Percentiles rank a stretch among this genome's conserved stretches.
Conservation (phyloP, 1,140 invertebrate genomes). For the Drosophila santomea region DNA sequence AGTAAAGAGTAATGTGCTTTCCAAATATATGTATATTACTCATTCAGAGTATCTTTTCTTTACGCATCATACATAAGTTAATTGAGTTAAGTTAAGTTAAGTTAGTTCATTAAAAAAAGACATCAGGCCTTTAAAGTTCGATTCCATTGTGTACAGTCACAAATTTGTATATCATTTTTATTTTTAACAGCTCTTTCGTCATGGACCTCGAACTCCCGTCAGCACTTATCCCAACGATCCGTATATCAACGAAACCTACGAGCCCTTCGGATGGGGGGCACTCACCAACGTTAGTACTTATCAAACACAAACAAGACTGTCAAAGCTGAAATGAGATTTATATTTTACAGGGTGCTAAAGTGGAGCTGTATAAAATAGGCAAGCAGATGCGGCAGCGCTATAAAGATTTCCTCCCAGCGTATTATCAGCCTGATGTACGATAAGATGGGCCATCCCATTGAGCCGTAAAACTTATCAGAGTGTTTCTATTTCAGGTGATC, state of each 20-base stretch:
- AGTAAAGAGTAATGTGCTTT: no score
- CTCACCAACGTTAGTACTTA: conserved; percentile 89
- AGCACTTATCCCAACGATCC: conserved; percentile 92
- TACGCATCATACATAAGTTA: no score
- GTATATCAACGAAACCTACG: conserved; percentile 87
- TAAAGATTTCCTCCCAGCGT: conserved; percentile 86
- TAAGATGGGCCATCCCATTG: conserved; percentile 16
- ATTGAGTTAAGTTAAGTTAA: no score
- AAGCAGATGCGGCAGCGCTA: conserved; percentile 87
- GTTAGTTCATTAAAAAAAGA: no score
- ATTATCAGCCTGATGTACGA: conserved; percentile 86
- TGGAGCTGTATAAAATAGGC: conserved; percentile 87
- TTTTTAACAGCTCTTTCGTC: conserved; percentile 87
- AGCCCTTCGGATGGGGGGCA: conserved; percentile 91
- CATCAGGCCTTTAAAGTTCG: no score
- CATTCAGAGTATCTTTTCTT: no score
- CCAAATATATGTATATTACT: no score
- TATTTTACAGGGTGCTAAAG: conserved; percentile 80
- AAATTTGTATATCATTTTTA: background rate
- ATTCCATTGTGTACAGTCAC: no score
- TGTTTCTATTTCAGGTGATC: conserved; percentile 81
- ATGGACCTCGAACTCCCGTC: conserved; percentile 91
- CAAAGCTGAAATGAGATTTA: conserved; percentile 9
- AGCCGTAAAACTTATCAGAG: conserved; percentile 5
- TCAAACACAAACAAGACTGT: conserved; percentile 8